These are phyloP conservation scores for Lypha dubia DNA, from an alignment of 2,888 invertebrate species.

Conservation along the genomic window DNA sequence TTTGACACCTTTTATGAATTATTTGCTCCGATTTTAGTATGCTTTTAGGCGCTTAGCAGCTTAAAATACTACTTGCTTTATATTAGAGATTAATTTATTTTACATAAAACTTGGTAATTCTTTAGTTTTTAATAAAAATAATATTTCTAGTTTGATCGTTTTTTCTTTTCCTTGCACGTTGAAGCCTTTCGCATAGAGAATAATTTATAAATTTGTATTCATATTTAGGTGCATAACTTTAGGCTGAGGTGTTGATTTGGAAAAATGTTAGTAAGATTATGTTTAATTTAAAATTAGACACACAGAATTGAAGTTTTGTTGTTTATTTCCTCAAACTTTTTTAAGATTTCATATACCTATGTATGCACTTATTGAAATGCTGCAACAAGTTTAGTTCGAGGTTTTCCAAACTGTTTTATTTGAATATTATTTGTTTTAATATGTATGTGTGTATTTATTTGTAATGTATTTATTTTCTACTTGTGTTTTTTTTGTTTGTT, in stretches of 20 bases:
- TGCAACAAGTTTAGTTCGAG: slow-evolving; percentile 44
- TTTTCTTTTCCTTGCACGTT: background rate
- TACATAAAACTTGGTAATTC: background rate
- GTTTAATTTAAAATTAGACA: too few relatives aligned
- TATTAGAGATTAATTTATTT: background rate
- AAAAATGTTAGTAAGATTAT: too few relatives aligned
- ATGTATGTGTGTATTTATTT: background rate
- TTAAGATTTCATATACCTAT: too few relatives aligned
- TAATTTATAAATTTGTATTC: background rate
- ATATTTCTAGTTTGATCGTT: background rate
- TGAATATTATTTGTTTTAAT: background rate
- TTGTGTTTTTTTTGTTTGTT: background rate
- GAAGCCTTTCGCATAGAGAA: background rate
- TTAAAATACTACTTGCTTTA: background rate
- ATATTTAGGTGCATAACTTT: background rate
- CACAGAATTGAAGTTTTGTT: background rate
- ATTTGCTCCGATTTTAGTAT: background rate
- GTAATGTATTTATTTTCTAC: background rate
- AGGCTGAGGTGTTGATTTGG: background rate
- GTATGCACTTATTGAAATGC: background rate
- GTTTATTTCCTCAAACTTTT: background rate
- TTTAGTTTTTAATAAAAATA: background rate
- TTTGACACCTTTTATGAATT: background rate
- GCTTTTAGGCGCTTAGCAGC: slow-evolving; percentile 24
- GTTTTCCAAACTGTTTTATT: background rate